phyloP scores from a whole-genome alignment of 53 echinoderm and acorn worm species.

The Holothuria leucospilota region DNA sequence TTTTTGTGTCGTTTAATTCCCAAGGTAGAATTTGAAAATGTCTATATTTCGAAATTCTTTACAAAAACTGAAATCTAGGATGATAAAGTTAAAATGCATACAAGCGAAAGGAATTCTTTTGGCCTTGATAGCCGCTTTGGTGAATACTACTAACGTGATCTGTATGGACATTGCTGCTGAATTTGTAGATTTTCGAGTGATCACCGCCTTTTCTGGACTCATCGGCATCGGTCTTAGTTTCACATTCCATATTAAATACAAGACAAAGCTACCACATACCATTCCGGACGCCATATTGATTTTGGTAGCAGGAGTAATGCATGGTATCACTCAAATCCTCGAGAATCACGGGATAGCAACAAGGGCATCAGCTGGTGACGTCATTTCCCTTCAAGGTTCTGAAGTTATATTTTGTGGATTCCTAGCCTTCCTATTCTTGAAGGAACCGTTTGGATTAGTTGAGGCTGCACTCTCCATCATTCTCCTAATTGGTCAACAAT shows the following conservation, averaged over 20 bases:
- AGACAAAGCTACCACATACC: not conserved
- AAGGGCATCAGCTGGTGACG: conserved; percentile 3
- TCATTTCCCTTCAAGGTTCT: not conserved
- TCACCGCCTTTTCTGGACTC: not conserved
- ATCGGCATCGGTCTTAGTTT: not conserved
- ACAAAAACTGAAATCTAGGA: too few relatives aligned
- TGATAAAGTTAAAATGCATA: too few relatives aligned
- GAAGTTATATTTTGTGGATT: conserved; percentile 14
- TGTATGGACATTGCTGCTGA: not conserved
- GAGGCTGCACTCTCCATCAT: not conserved
- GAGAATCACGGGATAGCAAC: conserved; percentile 1
- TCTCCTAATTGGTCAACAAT: not conserved
- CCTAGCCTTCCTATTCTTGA: not conserved
- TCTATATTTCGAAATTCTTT: too few relatives aligned
- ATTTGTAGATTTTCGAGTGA: not conserved
- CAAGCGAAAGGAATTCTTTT: not conserved
- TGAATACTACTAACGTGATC: not conserved
- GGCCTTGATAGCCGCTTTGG: not conserved
- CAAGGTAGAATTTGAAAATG: too few relatives aligned
- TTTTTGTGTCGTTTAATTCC: too few relatives aligned
- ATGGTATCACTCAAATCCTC: not conserved
- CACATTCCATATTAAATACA: not conserved
- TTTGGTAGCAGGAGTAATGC: not conserved
- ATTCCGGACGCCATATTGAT: not conserved
- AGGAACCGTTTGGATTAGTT: not conserved